Conservation (phyloP, 2,797 vertebrate genomes). For the Poeciliopsis presidionis region DNA sequence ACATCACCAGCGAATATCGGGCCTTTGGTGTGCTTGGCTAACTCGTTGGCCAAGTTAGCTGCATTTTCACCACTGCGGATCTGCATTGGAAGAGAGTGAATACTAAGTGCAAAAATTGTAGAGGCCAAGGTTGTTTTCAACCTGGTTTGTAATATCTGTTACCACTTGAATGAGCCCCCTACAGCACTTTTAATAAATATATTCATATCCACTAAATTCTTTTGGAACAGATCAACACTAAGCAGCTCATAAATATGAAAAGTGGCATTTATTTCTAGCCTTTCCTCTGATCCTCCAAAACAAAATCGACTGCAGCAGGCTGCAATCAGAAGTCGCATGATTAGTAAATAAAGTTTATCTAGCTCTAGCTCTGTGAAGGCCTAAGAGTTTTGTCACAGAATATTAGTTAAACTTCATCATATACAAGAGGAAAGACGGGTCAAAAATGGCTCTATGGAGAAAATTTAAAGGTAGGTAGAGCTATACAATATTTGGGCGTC, state of each 20-base stretch:
- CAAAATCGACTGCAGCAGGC: background rate
- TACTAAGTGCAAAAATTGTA: slow-evolving; percentile 34
- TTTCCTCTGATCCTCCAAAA: background rate
- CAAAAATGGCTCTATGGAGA: background rate
- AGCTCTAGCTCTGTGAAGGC: background rate
- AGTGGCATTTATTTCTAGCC: background rate
- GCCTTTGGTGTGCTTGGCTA: slow-evolving; percentile 97
- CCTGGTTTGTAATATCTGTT: slow-evolving; percentile 29
- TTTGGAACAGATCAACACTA: background rate
- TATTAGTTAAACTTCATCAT: background rate
- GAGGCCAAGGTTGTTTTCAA: slow-evolving; percentile 33
- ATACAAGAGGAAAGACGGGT: background rate
- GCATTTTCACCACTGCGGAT: slow-evolving; percentile 98
- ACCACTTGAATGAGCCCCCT: slow-evolving; percentile 47
- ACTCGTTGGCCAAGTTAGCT: slow-evolving; percentile 95
- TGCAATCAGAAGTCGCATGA: background rate
- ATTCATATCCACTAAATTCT: background rate
- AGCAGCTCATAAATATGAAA: background rate
- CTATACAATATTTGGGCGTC: background rate
- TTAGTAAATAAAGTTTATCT: background rate
- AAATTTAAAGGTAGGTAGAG: background rate
- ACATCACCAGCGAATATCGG: slow-evolving; percentile 95
- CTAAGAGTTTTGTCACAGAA: background rate
- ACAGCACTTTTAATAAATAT: slow-evolving; percentile 14
- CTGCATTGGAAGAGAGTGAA: slow-evolving; percentile 76